Base-by-base conservation (phyloP, 2,888 invertebrate species). In the Criorhina ranunculi region DNA sequence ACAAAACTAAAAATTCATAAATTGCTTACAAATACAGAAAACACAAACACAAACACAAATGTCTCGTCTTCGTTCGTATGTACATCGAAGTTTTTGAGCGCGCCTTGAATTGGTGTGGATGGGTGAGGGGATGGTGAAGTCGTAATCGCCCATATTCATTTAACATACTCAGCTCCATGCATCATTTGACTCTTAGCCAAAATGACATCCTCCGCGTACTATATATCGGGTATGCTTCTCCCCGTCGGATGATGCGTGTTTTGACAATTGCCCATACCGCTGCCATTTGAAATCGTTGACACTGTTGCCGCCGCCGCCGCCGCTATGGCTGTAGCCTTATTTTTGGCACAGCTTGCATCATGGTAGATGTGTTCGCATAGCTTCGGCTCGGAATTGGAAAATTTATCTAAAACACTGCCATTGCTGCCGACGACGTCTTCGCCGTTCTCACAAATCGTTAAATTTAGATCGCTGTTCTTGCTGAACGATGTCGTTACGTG, bases 171-270 rank as follows among this genome's bases (percentile, higher is more conserved):
- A 37, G 80, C 62, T 55, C 80, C 80, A 62, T 76, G 75, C 72
- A 88, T 88, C 86, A 88, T 87, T 86, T 90, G 90, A 79, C 87
- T 91, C 85, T 89, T 91, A 86, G 90, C 90, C 87, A 90, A 89
- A 88, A 91, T 90, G 87, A 91, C 90, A 88, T 91, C 90, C 89
- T 91, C 91, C 89, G 91, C 91, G 90, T 91, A 91, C 91, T 91
- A 91, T 89, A 91, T 91, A 87, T 91, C 91, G 88, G 91, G 83
- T 75, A 85, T 79, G 42, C 69, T 75, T 64, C 83, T 75, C 4
- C 73, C 75, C 46, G 69, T 59, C 46, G 69, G 75, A 80, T 85
- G 79, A 79, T 80, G 79, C 31, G 85, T 80, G 66, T 80, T 79
- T 73, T 85, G 83, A 85, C 73, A 85, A 85, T 69, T 79, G 75